phyloP scores from a whole-genome alignment of 2,888 invertebrate genomes.

The Dioctria linearis region DNA sequence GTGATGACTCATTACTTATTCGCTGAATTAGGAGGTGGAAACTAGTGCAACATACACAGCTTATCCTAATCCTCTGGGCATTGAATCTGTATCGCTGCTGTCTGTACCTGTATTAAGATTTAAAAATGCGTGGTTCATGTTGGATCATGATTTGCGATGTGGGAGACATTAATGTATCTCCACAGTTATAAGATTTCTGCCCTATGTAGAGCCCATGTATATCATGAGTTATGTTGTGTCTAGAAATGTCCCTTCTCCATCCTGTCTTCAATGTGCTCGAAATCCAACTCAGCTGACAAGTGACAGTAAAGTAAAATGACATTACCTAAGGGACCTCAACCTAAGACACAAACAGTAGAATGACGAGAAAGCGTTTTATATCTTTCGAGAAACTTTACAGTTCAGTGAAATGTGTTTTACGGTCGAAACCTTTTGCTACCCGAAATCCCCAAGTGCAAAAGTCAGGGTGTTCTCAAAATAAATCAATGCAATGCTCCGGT shows the following conservation, averaged over 20 bases:
- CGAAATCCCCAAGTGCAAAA: neutral
- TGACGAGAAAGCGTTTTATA: conserved; percentile 16
- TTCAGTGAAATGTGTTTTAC: conserved; percentile 24
- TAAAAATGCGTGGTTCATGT: neutral
- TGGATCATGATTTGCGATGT: neutral
- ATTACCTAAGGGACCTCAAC: conserved; percentile 1
- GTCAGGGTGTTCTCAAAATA: neutral
- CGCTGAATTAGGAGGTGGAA: neutral
- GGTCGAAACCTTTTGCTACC: conserved; percentile 20
- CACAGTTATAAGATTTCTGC: neutral
- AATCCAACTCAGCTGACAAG: neutral
- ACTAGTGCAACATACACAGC: neutral
- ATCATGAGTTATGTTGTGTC: neutral
- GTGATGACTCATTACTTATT: conserved; percentile 10
- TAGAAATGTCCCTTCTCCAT: neutral
- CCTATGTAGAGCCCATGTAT: neutral
- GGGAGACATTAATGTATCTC: conserved; percentile 4
- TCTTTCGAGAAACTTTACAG: conserved; percentile 35
- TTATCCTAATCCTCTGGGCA: neutral
- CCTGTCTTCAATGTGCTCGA: neutral
- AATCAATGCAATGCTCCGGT: neutral
- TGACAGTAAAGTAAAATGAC: neutral
- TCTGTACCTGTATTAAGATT: neutral
- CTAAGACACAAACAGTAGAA: neutral
- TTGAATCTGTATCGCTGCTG: neutral